Evolutionary conservation across 2,888 invertebrate species (phyloP).

Genomic region (Diadegma fenestrale): DNA sequence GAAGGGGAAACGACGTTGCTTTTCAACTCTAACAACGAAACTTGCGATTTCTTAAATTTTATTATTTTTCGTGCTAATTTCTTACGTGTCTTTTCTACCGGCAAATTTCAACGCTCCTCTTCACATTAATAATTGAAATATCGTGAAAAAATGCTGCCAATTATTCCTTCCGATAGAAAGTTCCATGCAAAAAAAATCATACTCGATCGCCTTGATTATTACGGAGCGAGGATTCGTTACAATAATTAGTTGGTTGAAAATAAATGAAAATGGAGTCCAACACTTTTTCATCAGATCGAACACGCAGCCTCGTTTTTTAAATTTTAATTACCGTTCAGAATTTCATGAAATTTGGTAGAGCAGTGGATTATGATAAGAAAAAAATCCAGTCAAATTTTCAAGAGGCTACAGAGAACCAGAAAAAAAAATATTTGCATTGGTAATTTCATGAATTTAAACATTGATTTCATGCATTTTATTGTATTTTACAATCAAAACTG

Average conservation of each 20-base stretch:
- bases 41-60: neutral
- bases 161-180: neutral
- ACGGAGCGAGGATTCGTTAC: neutral
- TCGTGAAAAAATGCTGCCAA: neutral
- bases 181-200: neutral
- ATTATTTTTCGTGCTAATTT: neutral
- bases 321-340: no score
- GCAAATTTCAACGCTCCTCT: neutral
- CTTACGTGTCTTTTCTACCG: neutral
- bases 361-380: no score
- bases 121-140: neutral
- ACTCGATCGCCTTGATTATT: neutral
- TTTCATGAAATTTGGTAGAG: no score
- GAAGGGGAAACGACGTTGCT: constrained; percentile 3
- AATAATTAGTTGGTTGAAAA: neutral
- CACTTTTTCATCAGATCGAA: no score
- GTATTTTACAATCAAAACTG: no score
- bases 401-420: no score
- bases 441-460: no score
- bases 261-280: no score
- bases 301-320: no score
- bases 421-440: no score
- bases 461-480: no score
- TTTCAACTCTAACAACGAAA: neutral
- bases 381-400: no score